A percentile compares a stretch with the other conserved stretches of the same genome.
These are phyloP conservation scores for Candoia aspera DNA, from an alignment of 2,113 vertebrate species.

Conservation along the genomic window DNA sequence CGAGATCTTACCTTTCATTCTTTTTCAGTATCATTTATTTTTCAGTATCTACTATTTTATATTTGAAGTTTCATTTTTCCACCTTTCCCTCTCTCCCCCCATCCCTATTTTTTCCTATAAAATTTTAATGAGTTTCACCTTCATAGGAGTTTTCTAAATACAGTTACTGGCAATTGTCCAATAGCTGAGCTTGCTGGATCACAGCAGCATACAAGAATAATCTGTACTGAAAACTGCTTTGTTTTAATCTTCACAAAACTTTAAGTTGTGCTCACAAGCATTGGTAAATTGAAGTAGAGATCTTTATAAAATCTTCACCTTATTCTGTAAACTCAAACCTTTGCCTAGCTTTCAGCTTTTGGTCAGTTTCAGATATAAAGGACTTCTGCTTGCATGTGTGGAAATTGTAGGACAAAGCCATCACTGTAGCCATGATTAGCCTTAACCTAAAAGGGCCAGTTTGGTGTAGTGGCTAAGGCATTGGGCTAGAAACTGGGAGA, in stretches of 20 bases:
- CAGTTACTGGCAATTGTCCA: background rate
- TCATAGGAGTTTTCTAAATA: background rate
- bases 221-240: background rate
- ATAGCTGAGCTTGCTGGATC: slow-evolving; percentile 1
- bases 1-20: background rate
- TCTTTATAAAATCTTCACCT: background rate
- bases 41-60: background rate
- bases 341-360: background rate
- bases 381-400: background rate
- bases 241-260: background rate
- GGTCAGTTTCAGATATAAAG: background rate
- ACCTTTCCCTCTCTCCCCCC: background rate
- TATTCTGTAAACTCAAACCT: background rate
- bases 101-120: background rate
- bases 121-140: background rate
- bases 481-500: too few relatives aligned
- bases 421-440: background rate
- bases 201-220: background rate
- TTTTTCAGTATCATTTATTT: background rate
- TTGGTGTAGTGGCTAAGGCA: too few relatives aligned
- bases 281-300: background rate
- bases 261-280: background rate
- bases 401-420: background rate
- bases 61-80: background rate
- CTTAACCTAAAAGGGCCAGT: background rate